Base-by-base conservation (phyloP, 1,140 invertebrate species). In the Acarapis woodi region DNA sequence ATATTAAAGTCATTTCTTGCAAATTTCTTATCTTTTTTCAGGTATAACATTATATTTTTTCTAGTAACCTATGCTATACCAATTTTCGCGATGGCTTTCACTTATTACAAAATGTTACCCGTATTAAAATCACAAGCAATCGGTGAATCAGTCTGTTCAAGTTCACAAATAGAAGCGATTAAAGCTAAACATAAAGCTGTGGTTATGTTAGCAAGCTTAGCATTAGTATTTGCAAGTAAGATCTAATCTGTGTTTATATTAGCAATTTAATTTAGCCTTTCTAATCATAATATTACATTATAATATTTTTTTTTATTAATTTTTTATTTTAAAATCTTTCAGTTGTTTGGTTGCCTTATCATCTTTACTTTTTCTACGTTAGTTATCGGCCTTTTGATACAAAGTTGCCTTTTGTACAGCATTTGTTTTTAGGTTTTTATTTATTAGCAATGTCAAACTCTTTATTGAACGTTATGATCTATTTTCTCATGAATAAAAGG, bases 371-470 rank as follows among this genome's bases (percentile, higher is more conserved):
- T 55, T 70, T 87, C 38, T 56, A 82, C n/a, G 71, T 68, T 1
- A 69, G 73, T 19, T 68, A 73, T 47, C 66, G 71, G 48, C 74
- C 75, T 1, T 65, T 70, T 35, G 66, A 80, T 33, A 72, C 67
- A 8, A 66, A 66, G 43, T 59, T 64, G 28, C 56, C 64, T 1
- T 74, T 74, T 49, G 76, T 82, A 41, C 82, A 88, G 54, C 79
- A 88, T 53, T 62, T 82, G n/a, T 88, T 77, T 52, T 57, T 88
- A 40, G 69, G 65, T 33, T 79, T 85, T 46, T 88, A 87, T 52
- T 87, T 78, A 73, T 61, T 88, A 18, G 80, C 82, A 1, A 88
- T 88, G 80, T 80, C 75, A 53, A 87, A 83, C 55, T 79, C 77
- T 43, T 79, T 83, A 71, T 82, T 83, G 56, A 88, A 87, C 59